Percentiles rank a stretch among this genome's conserved stretches.
Conservation (phyloP, 2,797 vertebrate genomes). For the Limosa lapponica region DNA sequence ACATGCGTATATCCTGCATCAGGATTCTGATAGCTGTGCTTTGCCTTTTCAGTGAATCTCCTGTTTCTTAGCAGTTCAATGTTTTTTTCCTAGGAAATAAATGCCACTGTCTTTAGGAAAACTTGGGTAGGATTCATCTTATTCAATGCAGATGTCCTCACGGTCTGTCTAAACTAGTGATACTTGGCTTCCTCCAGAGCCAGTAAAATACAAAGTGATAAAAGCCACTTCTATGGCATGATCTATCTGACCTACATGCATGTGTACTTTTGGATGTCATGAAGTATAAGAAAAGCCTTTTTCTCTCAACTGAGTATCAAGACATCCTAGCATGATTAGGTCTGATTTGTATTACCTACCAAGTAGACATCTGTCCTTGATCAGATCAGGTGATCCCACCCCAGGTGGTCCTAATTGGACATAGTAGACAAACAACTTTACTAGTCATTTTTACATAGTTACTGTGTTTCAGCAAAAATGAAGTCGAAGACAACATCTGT, state of each 20-base stretch:
- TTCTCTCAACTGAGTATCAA: neutral
- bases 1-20: neutral
- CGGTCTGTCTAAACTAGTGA: neutral
- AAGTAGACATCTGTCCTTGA: neutral
- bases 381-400: neutral
- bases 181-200: neutral
- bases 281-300: neutral
- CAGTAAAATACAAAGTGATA: neutral
- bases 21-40: neutral
- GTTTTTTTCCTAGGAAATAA: neutral
- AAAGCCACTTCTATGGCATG: neutral
- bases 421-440: neutral
- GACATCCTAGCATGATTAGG: neutral
- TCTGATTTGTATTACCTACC: neutral
- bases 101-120: neutral
- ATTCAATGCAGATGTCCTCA: neutral
- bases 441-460: neutral
- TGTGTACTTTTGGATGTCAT: neutral
- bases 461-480: neutral
- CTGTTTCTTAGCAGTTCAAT: neutral
- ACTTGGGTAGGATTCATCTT: neutral
- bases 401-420: neutral
- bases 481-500: neutral
- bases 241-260: neutral
- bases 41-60: neutral